phyloP scores from a whole-genome alignment of 2,888 invertebrate species.

The Gisinianus flammeolus region DNA sequence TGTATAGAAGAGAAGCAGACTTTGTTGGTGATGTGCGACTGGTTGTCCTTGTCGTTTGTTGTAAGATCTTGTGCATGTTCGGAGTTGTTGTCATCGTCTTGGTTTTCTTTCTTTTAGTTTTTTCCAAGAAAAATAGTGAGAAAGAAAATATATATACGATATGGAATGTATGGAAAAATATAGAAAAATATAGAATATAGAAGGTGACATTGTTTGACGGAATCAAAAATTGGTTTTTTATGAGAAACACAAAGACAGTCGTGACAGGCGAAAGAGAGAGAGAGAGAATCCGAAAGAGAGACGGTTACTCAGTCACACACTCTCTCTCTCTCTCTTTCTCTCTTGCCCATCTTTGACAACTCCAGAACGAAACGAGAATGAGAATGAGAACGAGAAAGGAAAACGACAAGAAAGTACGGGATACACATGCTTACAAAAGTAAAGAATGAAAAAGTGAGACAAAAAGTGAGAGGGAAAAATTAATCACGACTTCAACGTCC shows the following conservation, averaged over 20 bases:
- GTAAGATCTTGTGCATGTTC: too few species aligned
- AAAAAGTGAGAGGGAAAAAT: background rate
- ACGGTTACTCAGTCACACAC: background rate
- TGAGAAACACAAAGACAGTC: background rate
- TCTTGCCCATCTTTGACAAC: background rate
- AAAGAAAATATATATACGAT: too few species aligned
- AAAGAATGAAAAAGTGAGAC: too few species aligned
- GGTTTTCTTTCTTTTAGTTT: too few species aligned
- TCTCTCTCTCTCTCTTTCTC: background rate
- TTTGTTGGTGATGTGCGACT: too few species aligned
- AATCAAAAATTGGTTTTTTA: conserved; percentile 10
- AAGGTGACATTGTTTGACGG: conserved; percentile 14
- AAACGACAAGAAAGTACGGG: background rate
- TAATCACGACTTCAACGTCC: background rate
- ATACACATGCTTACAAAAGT: background rate
- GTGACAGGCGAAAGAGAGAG: background rate
- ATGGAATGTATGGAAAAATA: too few species aligned
- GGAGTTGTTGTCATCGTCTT: too few species aligned
- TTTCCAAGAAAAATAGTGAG: too few species aligned
- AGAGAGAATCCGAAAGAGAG: background rate
- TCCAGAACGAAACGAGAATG: too few species aligned
- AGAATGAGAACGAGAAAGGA: background rate
- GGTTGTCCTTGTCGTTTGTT: too few species aligned
- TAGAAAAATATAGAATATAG: background rate
- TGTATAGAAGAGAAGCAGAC: too few species aligned